These are phyloP conservation scores for Thymelicus lineola DNA, from an alignment of 2,888 invertebrate genomes.

Conservation along the genomic window DNA sequence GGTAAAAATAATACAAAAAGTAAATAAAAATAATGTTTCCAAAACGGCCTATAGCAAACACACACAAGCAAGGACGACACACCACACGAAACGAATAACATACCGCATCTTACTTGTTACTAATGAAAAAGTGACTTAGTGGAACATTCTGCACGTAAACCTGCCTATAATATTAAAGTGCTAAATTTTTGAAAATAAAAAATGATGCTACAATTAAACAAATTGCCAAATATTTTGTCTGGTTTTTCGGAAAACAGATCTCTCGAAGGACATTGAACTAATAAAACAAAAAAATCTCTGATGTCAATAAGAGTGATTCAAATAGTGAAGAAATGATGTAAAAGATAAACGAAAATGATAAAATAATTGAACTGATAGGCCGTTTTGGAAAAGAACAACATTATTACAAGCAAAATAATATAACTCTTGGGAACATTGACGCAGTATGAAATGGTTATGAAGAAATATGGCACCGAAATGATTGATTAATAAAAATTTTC, in stretches of 20 bases:
- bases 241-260: slow-evolving; percentile 82
- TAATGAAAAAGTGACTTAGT: slow-evolving; percentile 69
- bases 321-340: slow-evolving; percentile 60
- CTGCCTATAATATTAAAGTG: slow-evolving; percentile 68
- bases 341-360: slow-evolving; percentile 54
- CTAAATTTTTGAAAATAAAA: slow-evolving; percentile 69
- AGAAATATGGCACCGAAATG: slow-evolving; percentile 58
- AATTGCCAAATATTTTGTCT: slow-evolving; percentile 64
- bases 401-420: slow-evolving; percentile 77
- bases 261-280: slow-evolving; percentile 83
- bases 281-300: slow-evolving; percentile 60
- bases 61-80: slow-evolving; percentile 80
- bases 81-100: slow-evolving; percentile 76
- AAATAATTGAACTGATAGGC: slow-evolving; percentile 81
- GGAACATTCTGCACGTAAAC: slow-evolving; percentile 69
- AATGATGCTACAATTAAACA: slow-evolving; percentile 66
- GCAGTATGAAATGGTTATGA: slow-evolving; percentile 70
- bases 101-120: slow-evolving; percentile 61
- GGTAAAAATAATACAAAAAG: slow-evolving; percentile 53
- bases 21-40: slow-evolving; percentile 74
- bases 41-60: slow-evolving; percentile 85
- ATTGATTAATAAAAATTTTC: slow-evolving; percentile 48
- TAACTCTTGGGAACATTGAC: slow-evolving; percentile 68
- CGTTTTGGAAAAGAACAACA: slow-evolving; percentile 84
- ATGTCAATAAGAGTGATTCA: slow-evolving; percentile 48